A percentile compares a stretch with the other conserved stretches of the same genome.
These are phyloP conservation scores for Tragelaphus imberbis DNA, from an alignment of 2,113 vertebrate genomes.

Conservation along the genomic window DNA sequence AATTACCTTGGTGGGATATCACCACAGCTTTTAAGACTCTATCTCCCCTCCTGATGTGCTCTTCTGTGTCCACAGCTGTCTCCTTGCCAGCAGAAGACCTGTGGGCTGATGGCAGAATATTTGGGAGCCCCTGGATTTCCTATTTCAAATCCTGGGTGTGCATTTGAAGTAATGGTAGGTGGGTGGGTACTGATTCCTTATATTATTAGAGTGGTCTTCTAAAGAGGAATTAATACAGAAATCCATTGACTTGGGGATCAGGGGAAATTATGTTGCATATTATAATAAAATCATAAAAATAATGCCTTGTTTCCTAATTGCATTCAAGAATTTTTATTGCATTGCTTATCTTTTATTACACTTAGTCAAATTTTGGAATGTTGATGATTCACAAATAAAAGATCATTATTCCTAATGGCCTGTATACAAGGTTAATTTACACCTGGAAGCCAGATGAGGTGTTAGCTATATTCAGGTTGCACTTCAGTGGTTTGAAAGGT, in stretches of 20 bases:
- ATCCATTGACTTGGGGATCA: neutral
- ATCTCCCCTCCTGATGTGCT: neutral
- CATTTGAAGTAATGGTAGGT: neutral
- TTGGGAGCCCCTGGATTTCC: neutral
- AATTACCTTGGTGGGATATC: neutral
- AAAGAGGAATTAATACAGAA: slow-evolving; percentile 10
- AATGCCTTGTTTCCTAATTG: neutral
- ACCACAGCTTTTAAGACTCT: neutral
- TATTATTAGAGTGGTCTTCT: neutral
- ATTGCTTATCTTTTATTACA: slow-evolving; percentile 8
- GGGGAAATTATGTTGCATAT: neutral
- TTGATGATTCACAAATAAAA: slow-evolving; percentile 27
- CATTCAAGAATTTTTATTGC: neutral
- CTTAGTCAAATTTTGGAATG: slow-evolving; percentile 34
- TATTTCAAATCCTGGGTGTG: neutral
- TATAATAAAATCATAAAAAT: neutral
- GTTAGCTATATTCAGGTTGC: slow-evolving; percentile 46
- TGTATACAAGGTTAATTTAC: slow-evolving; percentile 36
- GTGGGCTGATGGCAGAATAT: rapidly evolving
- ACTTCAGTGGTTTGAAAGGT: slow-evolving; percentile 43
- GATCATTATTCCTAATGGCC: neutral
- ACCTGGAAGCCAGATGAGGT: slow-evolving; percentile 23
- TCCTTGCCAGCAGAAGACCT: neutral
- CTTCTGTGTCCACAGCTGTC: neutral
- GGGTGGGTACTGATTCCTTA: neutral